These are phyloP conservation scores for Collichthys lucidus DNA, from an alignment of 2,113 vertebrate genomes.

Conservation along the genomic window DNA sequence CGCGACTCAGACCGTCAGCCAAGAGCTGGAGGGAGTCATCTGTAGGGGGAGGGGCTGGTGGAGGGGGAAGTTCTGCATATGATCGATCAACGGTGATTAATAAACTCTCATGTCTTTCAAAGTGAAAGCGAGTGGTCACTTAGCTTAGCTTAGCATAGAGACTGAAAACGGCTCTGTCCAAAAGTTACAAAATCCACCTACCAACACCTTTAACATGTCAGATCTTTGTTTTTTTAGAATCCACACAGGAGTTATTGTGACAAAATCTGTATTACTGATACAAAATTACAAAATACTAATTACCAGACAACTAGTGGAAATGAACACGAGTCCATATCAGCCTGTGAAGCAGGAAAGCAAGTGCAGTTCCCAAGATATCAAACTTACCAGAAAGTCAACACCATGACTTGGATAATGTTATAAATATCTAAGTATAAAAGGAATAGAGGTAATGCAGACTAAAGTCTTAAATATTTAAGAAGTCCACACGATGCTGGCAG, in stretches of 20 bases:
- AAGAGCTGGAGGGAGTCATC: slow-evolving; percentile 79
- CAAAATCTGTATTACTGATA: not conserved
- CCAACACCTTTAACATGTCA: not conserved
- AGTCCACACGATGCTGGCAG: no score
- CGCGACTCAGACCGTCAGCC: slow-evolving; percentile 73
- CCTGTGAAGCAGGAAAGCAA: not conserved
- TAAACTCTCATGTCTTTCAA: not conserved
- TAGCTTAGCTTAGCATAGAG: slow-evolving; percentile 11
- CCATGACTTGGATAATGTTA: no score
- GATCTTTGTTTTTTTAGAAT: slow-evolving; percentile 3
- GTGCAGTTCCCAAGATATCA: not conserved
- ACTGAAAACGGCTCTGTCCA: not conserved
- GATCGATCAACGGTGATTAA: slow-evolving; percentile 43
- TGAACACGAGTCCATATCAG: not conserved
- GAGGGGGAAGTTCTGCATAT: slow-evolving; percentile 88
- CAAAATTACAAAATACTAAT: not conserved
- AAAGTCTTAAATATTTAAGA: not conserved
- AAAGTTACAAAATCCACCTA: not conserved
- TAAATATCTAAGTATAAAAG: not conserved
- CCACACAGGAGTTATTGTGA: not conserved
- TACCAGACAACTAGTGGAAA: slow-evolving; percentile 10
- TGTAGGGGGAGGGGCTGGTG: slow-evolving; percentile 86
- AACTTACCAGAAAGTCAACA: not conserved
- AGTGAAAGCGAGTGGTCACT: not conserved
- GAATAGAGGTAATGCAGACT: not conserved